Percentiles rank a stretch among this genome's conserved stretches.
phyloP scores from a whole-genome alignment of 53 echinoderm and acorn worm genomes.

The Crossaster papposus region DNA sequence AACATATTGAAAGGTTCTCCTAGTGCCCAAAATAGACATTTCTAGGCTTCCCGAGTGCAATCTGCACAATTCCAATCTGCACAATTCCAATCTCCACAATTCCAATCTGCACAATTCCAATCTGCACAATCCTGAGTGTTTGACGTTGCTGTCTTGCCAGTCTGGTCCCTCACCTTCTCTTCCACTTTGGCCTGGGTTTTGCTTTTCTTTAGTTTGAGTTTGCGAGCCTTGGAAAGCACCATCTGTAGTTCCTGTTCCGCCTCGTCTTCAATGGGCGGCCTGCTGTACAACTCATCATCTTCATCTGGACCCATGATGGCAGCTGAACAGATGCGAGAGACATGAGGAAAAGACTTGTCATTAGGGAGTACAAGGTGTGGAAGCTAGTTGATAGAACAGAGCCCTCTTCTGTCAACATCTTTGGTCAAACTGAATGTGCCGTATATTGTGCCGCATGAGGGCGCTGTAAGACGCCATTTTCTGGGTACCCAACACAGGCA shows the following conservation, averaged over 20 bases:
- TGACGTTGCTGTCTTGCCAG: neutral
- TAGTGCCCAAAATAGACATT: too few species aligned
- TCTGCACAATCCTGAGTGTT: neutral
- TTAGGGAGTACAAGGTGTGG: too few species aligned
- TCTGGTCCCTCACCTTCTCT: conserved; percentile 68
- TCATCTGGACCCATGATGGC: conserved; percentile 46
- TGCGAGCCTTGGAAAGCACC: conserved; percentile 85
- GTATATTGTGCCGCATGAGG: too few species aligned
- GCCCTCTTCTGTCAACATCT: too few species aligned
- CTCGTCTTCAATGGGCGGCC: conserved; percentile 89
- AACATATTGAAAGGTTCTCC: too few species aligned
- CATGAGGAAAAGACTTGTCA: neutral
- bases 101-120: neutral
- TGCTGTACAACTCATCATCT: conserved; percentile 66
- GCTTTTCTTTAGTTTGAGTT: conserved; percentile 85
- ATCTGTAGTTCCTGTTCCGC: conserved; percentile 90
- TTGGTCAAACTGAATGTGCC: too few species aligned
- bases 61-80: too few species aligned
- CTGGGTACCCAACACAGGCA: too few species aligned
- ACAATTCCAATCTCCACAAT: too few species aligned
- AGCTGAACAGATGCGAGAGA: neutral
- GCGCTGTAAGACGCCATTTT: too few species aligned
- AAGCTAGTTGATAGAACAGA: too few species aligned
- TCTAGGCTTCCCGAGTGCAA: too few species aligned
- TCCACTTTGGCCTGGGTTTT: conserved; percentile 64